These are phyloP conservation scores for Meteorus cinctellus DNA, from an alignment of 2,888 invertebrate species.

Conservation along the genomic window DNA sequence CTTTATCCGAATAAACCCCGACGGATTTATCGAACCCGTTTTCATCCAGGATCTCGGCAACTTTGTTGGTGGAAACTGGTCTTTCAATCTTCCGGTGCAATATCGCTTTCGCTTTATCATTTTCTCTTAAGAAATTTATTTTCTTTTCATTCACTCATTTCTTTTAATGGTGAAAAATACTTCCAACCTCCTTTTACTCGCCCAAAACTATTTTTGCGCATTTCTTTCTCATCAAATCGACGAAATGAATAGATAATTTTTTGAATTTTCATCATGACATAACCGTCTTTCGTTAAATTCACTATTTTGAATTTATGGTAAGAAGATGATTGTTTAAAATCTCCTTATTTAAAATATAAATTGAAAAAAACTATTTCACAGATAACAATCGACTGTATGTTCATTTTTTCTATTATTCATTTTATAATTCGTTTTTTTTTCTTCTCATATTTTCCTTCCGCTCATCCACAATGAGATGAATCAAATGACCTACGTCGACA, in stretches of 20 bases:
- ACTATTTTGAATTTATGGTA: too few species aligned
- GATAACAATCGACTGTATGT: too few species aligned
- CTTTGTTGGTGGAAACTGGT: slow-evolving; percentile 26
- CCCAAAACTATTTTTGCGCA: background rate
- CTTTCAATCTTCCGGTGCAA: slow-evolving; percentile 28
- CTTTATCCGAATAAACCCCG: slow-evolving; percentile 39
- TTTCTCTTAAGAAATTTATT: slow-evolving; percentile 4
- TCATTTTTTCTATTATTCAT: too few species aligned
- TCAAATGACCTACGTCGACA: too few species aligned
- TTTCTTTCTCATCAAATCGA: background rate
- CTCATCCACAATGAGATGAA: too few species aligned
- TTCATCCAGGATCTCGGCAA: slow-evolving; percentile 30
- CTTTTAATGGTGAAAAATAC: background rate
- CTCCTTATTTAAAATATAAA: too few species aligned
- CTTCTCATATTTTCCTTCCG: too few species aligned
- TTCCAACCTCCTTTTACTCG: background rate
- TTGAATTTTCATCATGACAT: too few species aligned
- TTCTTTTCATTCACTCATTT: background rate
- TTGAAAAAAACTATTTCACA: too few species aligned
- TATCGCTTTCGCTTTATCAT: slow-evolving; percentile 17
- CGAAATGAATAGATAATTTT: background rate
- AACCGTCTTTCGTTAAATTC: too few species aligned
- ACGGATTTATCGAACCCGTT: slow-evolving; percentile 41
- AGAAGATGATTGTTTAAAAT: too few species aligned
- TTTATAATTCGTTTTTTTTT: too few species aligned